Percentiles rank a stretch among this genome's conserved stretches.
Evolutionary conservation across 2,113 vertebrate genomes (phyloP).

Genomic region (Heterotis niloticus): DNA sequence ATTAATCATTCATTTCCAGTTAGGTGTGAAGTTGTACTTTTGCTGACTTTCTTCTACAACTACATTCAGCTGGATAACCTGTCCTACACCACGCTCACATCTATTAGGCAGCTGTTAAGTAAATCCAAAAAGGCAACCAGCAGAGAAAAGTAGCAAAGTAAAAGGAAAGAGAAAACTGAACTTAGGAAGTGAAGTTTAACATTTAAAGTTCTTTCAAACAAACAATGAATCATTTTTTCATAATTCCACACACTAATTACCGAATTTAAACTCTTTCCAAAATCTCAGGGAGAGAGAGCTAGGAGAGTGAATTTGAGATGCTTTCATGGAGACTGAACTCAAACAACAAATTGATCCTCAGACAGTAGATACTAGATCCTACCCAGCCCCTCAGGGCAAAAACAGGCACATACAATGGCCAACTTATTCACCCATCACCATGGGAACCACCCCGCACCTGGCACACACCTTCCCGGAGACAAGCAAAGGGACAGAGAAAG

Average conservation of each 20-base stretch:
- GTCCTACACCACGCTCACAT: background rate
- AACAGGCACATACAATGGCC: constrained; percentile 43
- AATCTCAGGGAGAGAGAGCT: background rate
- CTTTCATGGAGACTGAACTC: constrained; percentile 47
- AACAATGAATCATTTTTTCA: too few relatives aligned
- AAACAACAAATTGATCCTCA: constrained; percentile 59
- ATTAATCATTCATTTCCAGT: too few relatives aligned
- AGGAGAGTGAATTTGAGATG: constrained; percentile 22
- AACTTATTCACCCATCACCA: constrained; percentile 43
- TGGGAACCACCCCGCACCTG: constrained; percentile 43
- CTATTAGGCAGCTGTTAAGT: background rate
- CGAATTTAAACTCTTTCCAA: background rate
- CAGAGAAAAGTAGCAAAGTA: too few relatives aligned
- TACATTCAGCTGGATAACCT: background rate
- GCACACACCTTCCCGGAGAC: constrained; percentile 23
- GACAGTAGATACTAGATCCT: constrained; percentile 47
- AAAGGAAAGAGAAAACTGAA: too few relatives aligned
- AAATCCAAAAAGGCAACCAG: too few relatives aligned
- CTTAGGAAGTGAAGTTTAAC: too few relatives aligned
- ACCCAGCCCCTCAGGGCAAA: constrained; percentile 37
- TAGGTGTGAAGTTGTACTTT: too few relatives aligned
- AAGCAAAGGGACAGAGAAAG: background rate
- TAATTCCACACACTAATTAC: background rate
- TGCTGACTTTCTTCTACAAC: constrained; percentile 1
- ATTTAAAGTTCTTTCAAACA: too few relatives aligned